These are phyloP conservation scores for Gobio gobio DNA, from an alignment of 2,113 vertebrate species.

Conservation along the genomic window DNA sequence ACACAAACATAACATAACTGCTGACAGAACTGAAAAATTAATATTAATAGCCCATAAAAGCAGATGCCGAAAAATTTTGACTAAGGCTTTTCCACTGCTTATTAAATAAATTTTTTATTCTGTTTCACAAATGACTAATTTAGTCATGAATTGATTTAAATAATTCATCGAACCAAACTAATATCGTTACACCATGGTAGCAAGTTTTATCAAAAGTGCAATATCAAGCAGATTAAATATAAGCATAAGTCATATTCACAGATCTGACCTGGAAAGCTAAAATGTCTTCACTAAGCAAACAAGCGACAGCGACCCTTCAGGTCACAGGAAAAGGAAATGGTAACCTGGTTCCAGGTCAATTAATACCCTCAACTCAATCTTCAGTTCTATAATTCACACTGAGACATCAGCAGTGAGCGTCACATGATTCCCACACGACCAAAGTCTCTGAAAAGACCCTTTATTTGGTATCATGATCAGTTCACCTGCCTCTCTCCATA, in stretches of 20 bases:
- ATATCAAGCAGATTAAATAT: not conserved
- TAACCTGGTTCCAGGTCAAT: not conserved
- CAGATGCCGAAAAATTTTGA: not conserved
- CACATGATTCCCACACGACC: conserved; percentile 55
- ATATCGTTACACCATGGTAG: not conserved
- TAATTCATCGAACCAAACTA: not conserved
- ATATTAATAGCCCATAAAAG: not conserved
- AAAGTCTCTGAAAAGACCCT: conserved; percentile 50
- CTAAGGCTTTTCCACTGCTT: not conserved
- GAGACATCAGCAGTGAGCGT: conserved; percentile 11
- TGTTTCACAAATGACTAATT: not conserved
- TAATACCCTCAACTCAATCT: not conserved
- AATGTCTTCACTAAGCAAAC: not conserved
- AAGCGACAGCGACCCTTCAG: not conserved
- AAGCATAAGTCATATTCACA: not conserved
- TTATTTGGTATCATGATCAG: conserved; percentile 53
- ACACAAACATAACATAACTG: not conserved
- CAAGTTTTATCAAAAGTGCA: not conserved
- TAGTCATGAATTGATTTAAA: not conserved
- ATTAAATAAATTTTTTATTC: not conserved
- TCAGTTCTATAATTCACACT: not conserved
- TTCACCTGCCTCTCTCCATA: conserved; percentile 30
- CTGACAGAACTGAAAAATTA: not conserved
- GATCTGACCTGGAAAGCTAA: not conserved
- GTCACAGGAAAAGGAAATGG: not conserved